These are phyloP conservation scores for Dicentrarchus labrax DNA, from an alignment of 2,113 vertebrate genomes.

Conservation along the genomic window DNA sequence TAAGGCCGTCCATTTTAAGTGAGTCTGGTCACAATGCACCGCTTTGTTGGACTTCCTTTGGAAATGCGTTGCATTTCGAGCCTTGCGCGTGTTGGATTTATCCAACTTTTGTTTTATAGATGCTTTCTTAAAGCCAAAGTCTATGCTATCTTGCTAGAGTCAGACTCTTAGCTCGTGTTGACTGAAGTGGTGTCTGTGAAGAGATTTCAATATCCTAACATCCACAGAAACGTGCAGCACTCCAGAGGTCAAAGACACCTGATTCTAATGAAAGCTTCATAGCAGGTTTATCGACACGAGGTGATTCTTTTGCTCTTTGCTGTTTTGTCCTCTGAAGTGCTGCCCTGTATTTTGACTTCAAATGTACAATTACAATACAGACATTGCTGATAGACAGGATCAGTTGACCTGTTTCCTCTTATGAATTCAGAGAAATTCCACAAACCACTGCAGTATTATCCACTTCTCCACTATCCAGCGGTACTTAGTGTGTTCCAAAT, in stretches of 20 bases:
- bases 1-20: slow-evolving; percentile 18
- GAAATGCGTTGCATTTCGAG: slow-evolving; percentile 19
- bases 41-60: not conserved
- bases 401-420: too few relatives aligned
- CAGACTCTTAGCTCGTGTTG: not conserved
- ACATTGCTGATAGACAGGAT: not conserved
- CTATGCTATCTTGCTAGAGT: not conserved
- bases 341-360: not conserved
- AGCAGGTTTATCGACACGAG: not conserved
- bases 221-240: not conserved
- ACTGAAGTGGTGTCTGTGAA: not conserved
- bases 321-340: not conserved
- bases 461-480: not conserved
- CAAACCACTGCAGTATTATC: not conserved
- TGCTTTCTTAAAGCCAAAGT: slow-evolving; percentile 1
- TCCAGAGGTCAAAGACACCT: not conserved
- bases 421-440: not conserved
- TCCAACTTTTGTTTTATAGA: slow-evolving; percentile 26
- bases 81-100: slow-evolving; percentile 44
- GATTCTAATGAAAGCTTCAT: not conserved
- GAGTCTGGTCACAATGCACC: slow-evolving; percentile 24
- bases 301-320: not conserved
- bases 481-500: not conserved
- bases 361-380: not conserved
- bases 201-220: not conserved